Conservation (phyloP, 2,888 invertebrate species). For the Eristalis pertinax region DNA sequence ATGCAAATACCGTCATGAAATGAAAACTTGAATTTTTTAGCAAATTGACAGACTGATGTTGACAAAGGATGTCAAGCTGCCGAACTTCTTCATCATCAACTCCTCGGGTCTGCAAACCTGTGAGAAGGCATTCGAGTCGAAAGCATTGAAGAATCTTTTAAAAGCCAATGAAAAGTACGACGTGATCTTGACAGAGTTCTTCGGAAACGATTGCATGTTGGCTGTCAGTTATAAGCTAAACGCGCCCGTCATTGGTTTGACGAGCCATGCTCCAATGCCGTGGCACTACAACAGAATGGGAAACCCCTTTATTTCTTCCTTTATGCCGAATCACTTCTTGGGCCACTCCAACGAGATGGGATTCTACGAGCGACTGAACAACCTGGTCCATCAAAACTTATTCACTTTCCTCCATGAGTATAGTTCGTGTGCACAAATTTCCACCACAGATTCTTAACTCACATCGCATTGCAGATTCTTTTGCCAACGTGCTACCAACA, state of each 20-base stretch:
- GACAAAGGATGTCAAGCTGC: slow-evolving; percentile 70
- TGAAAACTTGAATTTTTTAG: slow-evolving; percentile 9
- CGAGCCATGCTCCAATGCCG: slow-evolving; percentile 84
- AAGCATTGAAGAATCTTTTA: slow-evolving; percentile 74
- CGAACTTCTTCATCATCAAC: slow-evolving; percentile 76
- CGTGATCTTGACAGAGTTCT: slow-evolving; percentile 85
- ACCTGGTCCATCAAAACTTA: slow-evolving; percentile 76
- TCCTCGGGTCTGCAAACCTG: slow-evolving; percentile 76
- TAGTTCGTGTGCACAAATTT: background rate
- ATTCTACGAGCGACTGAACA: slow-evolving; percentile 81
- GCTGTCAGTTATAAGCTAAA: slow-evolving; percentile 85
- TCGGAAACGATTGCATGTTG: slow-evolving; percentile 87
- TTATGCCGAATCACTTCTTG: slow-evolving; percentile 82
- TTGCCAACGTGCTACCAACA: slow-evolving; percentile 79
- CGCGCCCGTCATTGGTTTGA: slow-evolving; percentile 84
- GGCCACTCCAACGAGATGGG: slow-evolving; percentile 80
- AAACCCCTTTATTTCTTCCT: slow-evolving; percentile 83
- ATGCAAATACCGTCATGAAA: background rate
- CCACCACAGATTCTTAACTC: background rate
- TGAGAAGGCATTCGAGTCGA: slow-evolving; percentile 75
- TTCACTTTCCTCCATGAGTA: slow-evolving; percentile 75
- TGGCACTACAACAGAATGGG: slow-evolving; percentile 83
- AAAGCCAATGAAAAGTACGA: slow-evolving; percentile 83
- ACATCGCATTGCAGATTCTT: slow-evolving; percentile 70
- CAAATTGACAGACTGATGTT: slow-evolving; percentile 30